Conservation (phyloP, 2,113 vertebrate species). For the Rostratula benghalensis region DNA sequence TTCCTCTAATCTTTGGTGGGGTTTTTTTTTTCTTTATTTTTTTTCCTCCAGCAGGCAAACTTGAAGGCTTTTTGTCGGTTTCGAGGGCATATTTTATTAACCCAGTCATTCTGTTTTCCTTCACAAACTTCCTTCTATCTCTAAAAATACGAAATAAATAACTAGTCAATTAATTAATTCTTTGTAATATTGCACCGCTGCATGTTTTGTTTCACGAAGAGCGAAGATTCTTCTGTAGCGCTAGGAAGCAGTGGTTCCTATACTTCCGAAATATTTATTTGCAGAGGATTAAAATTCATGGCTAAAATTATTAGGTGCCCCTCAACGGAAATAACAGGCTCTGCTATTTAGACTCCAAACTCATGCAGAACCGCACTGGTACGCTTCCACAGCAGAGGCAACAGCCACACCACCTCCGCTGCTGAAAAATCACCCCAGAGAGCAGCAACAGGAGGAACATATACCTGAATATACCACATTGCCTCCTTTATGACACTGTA, state of each 20-base stretch:
- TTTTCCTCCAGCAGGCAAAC: neutral
- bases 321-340: neutral
- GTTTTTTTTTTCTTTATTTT: neutral
- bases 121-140: neutral
- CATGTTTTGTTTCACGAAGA: neutral
- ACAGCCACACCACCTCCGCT: neutral
- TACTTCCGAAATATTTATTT: conserved; percentile 1
- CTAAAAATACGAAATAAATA: neutral
- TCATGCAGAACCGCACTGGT: neutral
- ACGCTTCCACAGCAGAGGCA: neutral
- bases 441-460: neutral
- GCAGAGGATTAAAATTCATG: neutral
- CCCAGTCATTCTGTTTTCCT: neutral
- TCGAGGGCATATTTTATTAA: conserved; percentile 1
- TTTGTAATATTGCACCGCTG: neutral
- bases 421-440: neutral
- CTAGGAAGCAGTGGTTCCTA: neutral
- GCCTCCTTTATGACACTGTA: neutral
- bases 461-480: neutral
- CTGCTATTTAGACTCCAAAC: neutral
- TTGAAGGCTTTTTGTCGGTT: neutral
- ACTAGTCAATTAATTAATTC: neutral
- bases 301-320: conserved; percentile 1
- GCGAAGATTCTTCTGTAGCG: neutral
- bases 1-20: neutral